A percentile compares a stretch with the other conserved stretches of the same genome.
phyloP scores from a whole-genome alignment of 2,797 vertebrate genomes.

The Malacoctenus gilli region DNA sequence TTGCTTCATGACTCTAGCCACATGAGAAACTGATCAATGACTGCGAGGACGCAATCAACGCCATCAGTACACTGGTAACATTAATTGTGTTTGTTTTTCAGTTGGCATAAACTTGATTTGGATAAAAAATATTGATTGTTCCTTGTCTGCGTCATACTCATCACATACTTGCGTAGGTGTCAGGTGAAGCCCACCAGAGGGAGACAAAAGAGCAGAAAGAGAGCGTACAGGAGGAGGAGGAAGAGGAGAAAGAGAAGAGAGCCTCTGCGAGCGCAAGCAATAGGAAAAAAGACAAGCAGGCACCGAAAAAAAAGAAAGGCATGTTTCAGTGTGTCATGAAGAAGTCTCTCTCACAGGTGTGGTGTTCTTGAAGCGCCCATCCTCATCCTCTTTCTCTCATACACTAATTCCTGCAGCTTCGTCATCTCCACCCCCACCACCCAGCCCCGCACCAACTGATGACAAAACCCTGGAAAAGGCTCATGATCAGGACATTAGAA shows the following conservation, averaged over 20 bases:
- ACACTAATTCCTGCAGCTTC: conserved; percentile 20
- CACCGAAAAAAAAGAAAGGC: conserved; percentile 81
- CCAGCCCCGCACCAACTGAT: conserved; percentile 39
- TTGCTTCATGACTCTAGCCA: conserved; percentile 39
- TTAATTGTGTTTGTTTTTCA: not conserved
- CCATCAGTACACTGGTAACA: conserved; percentile 83
- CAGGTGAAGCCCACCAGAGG: conserved; percentile 52
- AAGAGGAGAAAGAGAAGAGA: conserved; percentile 57
- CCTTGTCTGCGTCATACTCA: conserved; percentile 2
- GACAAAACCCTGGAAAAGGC: conserved; percentile 69
- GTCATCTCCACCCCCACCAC: conserved; percentile 36
- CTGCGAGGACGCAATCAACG: conserved; percentile 77
- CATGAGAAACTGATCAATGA: conserved; percentile 79
- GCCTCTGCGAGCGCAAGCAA: conserved; percentile 36
- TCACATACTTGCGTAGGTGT: conserved; percentile 39
- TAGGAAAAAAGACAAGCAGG: conserved; percentile 60
- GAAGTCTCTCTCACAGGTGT: not conserved
- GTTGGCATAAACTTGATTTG: not conserved
- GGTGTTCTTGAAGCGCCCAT: not conserved
- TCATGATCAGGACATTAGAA: conserved; percentile 64
- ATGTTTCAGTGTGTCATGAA: conserved; percentile 30
- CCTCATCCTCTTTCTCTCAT: not conserved
- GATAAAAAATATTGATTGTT: not conserved
- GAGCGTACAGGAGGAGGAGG: conserved; percentile 32
- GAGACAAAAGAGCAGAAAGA: conserved; percentile 76